Evolutionary conservation across 2,888 invertebrate genomes (phyloP).

Genomic region (Shargacucullia verbasci): DNA sequence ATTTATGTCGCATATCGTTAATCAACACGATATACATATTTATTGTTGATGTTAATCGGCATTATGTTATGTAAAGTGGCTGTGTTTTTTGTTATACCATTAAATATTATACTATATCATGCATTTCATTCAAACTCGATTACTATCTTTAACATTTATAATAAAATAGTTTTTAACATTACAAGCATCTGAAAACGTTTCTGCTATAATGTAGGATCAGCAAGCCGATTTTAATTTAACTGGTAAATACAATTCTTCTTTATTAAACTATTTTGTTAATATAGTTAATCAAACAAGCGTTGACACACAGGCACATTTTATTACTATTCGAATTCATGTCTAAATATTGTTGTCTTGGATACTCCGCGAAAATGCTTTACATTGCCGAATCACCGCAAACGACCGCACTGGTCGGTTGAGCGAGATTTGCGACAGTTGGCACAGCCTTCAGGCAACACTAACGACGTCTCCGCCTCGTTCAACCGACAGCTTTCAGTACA

Average conservation of each 20-base stretch:
- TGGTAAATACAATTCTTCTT: conserved; percentile 51
- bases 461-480: conserved; percentile 28
- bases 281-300: conserved; percentile 62
- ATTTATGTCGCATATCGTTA: conserved; percentile 13
- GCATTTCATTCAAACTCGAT: conserved; percentile 51
- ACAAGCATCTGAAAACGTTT: conserved; percentile 47
- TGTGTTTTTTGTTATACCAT: conserved; percentile 31
- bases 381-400: conserved; percentile 80
- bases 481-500: conserved; percentile 53
- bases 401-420: conserved; percentile 36
- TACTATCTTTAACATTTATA: conserved; percentile 52
- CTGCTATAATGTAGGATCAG: conserved; percentile 35
- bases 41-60: conserved; percentile 24
- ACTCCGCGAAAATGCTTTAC: conserved; percentile 63
- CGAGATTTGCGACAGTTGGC: conserved; percentile 36
- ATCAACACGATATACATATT: conserved; percentile 15
- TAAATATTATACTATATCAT: conserved; percentile 46
- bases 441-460: conserved; percentile 44
- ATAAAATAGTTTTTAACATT: conserved; percentile 54
- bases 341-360: conserved; percentile 46
- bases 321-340: conserved; percentile 63
- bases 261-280: conserved; percentile 58
- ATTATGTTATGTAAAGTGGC: conserved; percentile 30
- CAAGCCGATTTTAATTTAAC: conserved; percentile 47
- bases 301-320: conserved; percentile 72